phyloP scores from a whole-genome alignment of 30 jellyfish, hydroid and myxozoan genomes.

The Thelohanellus kitauei region DNA sequence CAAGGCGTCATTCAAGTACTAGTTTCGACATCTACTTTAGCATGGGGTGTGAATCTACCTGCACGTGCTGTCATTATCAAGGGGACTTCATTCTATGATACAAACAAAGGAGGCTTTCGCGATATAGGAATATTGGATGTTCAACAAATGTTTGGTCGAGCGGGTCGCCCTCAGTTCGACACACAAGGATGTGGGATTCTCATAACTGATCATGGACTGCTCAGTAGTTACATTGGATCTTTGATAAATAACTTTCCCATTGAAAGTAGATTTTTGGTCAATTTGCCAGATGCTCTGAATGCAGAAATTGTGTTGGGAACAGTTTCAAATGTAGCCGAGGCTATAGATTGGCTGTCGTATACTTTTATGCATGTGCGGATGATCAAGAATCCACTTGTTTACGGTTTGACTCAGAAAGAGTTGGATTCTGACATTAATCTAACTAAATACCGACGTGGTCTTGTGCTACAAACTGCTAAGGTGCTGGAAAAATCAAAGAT shows the following conservation, averaged over 20 bases:
- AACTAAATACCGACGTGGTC: slow-evolving; percentile 17
- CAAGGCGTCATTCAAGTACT: slow-evolving; percentile 56
- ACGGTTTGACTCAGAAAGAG: slow-evolving; percentile 47
- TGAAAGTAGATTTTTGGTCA: slow-evolving; percentile 52
- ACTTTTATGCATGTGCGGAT: slow-evolving; percentile 71
- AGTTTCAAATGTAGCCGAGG: slow-evolving; percentile 64
- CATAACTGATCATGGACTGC: slow-evolving; percentile 41
- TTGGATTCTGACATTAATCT: slow-evolving; percentile 35
- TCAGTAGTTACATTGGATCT: slow-evolving; percentile 26
- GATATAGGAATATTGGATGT: slow-evolving; percentile 85
- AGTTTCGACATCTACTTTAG: slow-evolving; percentile 76
- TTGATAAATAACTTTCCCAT: slow-evolving; percentile 54
- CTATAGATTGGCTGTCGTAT: slow-evolving; percentile 63
- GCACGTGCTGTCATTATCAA: slow-evolving; percentile 90
- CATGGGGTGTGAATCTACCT: slow-evolving; percentile 97
- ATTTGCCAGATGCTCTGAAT: slow-evolving; percentile 36
- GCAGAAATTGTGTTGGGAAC: slow-evolving; percentile 91
- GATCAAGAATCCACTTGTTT: slow-evolving; percentile 63
- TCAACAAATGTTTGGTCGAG: slow-evolving; percentile 89
- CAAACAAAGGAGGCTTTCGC: slow-evolving; percentile 67
- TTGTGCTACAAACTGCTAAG: slow-evolving; percentile 17
- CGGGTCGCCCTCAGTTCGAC: slow-evolving; percentile 95
- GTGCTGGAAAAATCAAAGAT: slow-evolving; percentile 33
- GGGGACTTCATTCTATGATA: slow-evolving; percentile 81
- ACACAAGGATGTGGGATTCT: slow-evolving; percentile 60